Evolutionary conservation across 2,888 invertebrate genomes (phyloP).

Genomic region (Aleiodes leptofemur): DNA sequence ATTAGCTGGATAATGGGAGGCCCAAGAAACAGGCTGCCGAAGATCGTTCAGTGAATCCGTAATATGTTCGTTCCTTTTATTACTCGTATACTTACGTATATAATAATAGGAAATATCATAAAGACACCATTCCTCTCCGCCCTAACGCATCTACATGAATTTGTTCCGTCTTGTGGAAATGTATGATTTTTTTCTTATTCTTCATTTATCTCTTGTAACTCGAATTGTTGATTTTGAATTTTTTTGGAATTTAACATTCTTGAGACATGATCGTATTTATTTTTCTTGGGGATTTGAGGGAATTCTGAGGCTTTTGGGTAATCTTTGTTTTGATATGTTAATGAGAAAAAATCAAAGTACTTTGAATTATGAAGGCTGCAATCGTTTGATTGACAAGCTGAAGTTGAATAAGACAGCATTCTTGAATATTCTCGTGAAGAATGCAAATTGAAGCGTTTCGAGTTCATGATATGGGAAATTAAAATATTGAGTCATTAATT

Average conservation of each 20-base stretch:
- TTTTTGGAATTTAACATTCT: constrained; percentile 7
- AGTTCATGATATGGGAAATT: background rate
- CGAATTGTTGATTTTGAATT: constrained; percentile 19
- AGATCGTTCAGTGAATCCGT: constrained; percentile 72
- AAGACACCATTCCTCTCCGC: background rate
- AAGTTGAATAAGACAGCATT: background rate
- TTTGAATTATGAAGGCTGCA: background rate
- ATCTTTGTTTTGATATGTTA: background rate
- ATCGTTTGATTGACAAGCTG: constrained; percentile 19
- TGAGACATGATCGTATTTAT: background rate
- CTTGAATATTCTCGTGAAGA: background rate
- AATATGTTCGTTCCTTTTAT: constrained; percentile 63
- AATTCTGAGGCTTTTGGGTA: background rate
- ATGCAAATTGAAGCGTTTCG: background rate
- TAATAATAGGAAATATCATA: constrained; percentile 36
- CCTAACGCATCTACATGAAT: constrained; percentile 63
- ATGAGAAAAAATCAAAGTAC: background rate
- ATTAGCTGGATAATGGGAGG: constrained; percentile 60
- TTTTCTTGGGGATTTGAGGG: background rate
- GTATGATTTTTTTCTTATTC: constrained; percentile 27
- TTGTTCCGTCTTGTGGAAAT: constrained; percentile 61
- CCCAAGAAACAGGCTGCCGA: constrained; percentile 57
- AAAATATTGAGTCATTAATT: no score
- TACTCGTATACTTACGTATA: constrained; percentile 51
- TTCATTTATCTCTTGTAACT: constrained; percentile 24